Conservation (phyloP, 2,888 invertebrate genomes). For the Thereva unica region DNA sequence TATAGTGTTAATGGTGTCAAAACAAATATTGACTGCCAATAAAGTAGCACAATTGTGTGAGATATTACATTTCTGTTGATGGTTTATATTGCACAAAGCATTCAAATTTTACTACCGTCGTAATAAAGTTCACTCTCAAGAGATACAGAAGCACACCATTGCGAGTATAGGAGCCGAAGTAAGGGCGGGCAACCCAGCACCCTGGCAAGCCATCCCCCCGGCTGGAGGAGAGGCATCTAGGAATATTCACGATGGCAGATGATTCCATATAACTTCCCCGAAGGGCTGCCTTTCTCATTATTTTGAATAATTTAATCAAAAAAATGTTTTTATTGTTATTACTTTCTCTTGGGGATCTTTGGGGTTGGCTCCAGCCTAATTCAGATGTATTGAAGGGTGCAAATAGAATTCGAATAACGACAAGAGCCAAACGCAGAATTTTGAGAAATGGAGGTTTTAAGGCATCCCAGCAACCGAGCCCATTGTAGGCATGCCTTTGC, state of each 20-base stretch:
- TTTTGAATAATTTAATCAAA: conserved; percentile 37
- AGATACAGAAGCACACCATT: neutral
- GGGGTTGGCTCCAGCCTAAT: conserved; percentile 4
- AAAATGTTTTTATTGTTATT: conserved; percentile 36
- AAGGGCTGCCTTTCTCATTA: conserved; percentile 35
- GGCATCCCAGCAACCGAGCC: neutral
- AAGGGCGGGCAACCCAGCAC: neutral
- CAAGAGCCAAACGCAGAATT: conserved; percentile 1
- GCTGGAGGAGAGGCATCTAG: neutral
- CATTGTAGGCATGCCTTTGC: too few relatives aligned
- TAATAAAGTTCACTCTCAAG: conserved; percentile 24
- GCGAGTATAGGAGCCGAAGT: neutral
- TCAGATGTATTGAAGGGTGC: conserved; percentile 26
- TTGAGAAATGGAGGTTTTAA: conserved; percentile 18
- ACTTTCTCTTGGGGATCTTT: conserved; percentile 11
- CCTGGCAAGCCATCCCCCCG: neutral
- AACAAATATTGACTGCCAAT: conserved; percentile 33
- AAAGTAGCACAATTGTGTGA: conserved; percentile 20
- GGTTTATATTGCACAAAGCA: conserved; percentile 4
- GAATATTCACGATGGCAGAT: neutral
- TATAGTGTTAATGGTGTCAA: conserved; percentile 35
- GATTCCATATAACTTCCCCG: conserved; percentile 24
- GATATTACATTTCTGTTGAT: conserved; percentile 20
- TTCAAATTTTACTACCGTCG: conserved; percentile 24
- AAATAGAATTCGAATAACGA: conserved; percentile 34